Evolutionary conservation across 2,113 vertebrate species (phyloP).

Genomic region (Loxodonta africana): DNA sequence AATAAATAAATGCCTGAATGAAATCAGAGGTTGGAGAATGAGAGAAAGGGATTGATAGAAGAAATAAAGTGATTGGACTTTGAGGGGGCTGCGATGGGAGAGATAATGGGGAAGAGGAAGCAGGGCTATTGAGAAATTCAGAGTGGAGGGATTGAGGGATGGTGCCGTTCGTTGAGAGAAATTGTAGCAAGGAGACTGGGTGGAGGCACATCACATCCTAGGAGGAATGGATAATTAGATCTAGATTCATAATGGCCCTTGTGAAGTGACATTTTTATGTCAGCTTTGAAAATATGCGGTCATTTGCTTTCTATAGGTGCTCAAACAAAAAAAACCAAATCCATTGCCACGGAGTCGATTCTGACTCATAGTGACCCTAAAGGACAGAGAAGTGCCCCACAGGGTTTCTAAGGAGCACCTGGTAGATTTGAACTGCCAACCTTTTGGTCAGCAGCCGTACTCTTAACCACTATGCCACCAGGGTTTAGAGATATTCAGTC

Average conservation of each 20-base stretch:
- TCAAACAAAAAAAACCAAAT: no score
- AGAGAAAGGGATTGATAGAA: neutral
- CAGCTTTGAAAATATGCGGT: neutral
- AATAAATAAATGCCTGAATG: neutral
- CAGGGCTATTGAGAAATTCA: neutral
- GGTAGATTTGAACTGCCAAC: no score
- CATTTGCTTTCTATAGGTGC: neutral
- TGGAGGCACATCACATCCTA: neutral
- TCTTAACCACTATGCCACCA: no score
- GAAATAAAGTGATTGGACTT: neutral
- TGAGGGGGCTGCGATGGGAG: neutral
- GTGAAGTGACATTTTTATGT: neutral
- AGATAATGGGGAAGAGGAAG: neutral
- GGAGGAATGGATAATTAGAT: neutral
- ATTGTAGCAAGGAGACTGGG: neutral
- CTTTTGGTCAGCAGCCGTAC: no score
- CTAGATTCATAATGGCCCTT: neutral
- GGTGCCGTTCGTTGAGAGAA: neutral
- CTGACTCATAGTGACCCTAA: no score
- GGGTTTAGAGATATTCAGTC: neutral
- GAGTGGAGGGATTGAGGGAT: neutral
- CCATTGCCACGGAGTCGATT: no score
- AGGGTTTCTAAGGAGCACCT: no score
- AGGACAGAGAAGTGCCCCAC: no score
- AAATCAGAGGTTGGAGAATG: neutral